Percentiles rank a stretch among this genome's conserved stretches.
These are phyloP conservation scores for Pocillopora grandis DNA, from an alignment of 92 coral and sea anemone genomes.

Conservation along the genomic window DNA sequence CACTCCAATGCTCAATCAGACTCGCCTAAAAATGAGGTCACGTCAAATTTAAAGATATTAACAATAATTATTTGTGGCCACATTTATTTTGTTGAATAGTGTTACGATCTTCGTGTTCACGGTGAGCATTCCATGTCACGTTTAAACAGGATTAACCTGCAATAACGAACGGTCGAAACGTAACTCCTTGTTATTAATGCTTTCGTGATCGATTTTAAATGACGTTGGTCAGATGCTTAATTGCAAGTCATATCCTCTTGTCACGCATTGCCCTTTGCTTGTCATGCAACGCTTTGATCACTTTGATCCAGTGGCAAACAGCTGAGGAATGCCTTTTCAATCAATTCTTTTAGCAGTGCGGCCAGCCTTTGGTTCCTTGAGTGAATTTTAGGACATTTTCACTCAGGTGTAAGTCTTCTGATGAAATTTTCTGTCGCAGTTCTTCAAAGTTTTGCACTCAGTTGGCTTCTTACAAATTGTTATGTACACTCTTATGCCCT, in stretches of 20 bases:
- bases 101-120: not conserved
- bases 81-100: too few species aligned
- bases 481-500: too few species aligned
- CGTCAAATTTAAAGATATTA: not conserved
- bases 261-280: not conserved
- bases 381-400: too few species aligned
- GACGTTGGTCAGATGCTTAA: conserved; percentile 26
- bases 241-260: conserved; percentile 15
- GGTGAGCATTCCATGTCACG: not conserved
- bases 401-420: too few species aligned
- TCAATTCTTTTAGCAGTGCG: not conserved
- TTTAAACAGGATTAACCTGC: not conserved
- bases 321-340: not conserved
- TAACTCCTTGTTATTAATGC: not conserved
- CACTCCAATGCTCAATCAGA: not conserved
- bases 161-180: not conserved
- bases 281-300: not conserved
- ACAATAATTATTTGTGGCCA: not conserved
- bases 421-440: too few species aligned
- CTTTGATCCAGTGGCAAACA: not conserved
- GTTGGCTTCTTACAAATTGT: too few species aligned
- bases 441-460: too few species aligned
- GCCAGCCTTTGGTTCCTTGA: not conserved
- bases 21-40: not conserved
- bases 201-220: conserved; percentile 41